Evolutionary conservation across 64 coral and sea anemone genomes (phyloP).

Genomic region (Pachyseris speciosa): DNA sequence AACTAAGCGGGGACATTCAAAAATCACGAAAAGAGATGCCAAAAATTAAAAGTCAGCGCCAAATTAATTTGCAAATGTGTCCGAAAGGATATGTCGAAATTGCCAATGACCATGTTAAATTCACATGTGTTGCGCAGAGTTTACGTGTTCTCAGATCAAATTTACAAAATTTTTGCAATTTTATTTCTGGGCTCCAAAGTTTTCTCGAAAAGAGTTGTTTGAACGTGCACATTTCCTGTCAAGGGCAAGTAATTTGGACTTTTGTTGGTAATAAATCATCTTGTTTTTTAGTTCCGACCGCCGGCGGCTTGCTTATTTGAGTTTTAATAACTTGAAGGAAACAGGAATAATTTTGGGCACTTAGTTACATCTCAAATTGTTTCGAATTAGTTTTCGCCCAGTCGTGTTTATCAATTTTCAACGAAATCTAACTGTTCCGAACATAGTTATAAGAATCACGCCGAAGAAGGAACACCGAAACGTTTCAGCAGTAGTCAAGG

Average conservation of each 20-base stretch:
- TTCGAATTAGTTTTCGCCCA: background rate
- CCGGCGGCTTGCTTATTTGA: background rate
- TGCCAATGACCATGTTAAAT: background rate
- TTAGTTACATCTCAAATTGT: background rate
- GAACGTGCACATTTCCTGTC: background rate
- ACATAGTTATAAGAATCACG: background rate
- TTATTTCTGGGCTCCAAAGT: background rate
- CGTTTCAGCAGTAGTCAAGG: background rate
- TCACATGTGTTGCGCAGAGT: background rate
- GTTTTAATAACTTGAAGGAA: conserved; percentile 39
- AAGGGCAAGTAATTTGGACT: background rate
- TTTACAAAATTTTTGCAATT: too few relatives aligned
- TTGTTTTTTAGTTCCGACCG: background rate
- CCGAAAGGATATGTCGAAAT: background rate
- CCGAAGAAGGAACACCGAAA: background rate
- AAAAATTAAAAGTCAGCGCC: background rate
- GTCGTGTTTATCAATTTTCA: background rate
- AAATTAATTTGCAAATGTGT: background rate
- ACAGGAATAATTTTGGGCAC: background rate
- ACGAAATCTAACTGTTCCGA: background rate
- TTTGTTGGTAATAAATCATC: conserved; percentile 8
- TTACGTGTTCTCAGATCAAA: background rate
- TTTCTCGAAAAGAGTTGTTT: background rate
- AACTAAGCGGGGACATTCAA: background rate
- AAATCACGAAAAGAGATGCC: background rate